Conservation (phyloP, 2,888 invertebrate genomes). For the Xestia c-nigrum region DNA sequence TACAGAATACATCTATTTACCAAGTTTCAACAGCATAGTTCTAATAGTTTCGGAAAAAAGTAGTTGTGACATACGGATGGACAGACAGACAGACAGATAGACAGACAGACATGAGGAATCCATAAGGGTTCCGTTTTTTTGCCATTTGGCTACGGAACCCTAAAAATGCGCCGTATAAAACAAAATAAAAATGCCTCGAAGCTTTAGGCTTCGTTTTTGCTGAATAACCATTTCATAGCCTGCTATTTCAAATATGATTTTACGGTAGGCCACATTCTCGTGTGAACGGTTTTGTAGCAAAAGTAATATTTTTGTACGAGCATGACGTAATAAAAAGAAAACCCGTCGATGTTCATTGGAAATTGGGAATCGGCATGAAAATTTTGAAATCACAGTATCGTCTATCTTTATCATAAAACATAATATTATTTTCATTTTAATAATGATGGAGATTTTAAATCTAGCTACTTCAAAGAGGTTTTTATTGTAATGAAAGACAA, state of each 20-base stretch:
- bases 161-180: slow-evolving; percentile 37
- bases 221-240: slow-evolving; percentile 70
- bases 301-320: slow-evolving; percentile 49
- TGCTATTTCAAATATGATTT: slow-evolving; percentile 67
- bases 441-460: background rate
- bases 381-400: background rate
- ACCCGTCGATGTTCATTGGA: slow-evolving; percentile 20
- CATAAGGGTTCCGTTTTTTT: too few relatives aligned
- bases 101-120: too few relatives aligned
- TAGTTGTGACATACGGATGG: too few relatives aligned
- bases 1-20: too few relatives aligned
- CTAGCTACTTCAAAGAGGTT: background rate
- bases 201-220: slow-evolving; percentile 63
- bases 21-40: too few relatives aligned
- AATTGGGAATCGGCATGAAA: slow-evolving; percentile 5
- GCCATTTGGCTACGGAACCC: too few relatives aligned
- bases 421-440: background rate
- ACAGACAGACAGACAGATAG: too few relatives aligned
- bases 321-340: slow-evolving; percentile 39
- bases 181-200: slow-evolving; percentile 58
- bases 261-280: slow-evolving; percentile 66
- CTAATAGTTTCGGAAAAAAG: too few relatives aligned
- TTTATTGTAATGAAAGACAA: background rate
- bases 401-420: background rate
- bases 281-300: slow-evolving; percentile 60